Evolutionary conservation across 2,797 vertebrate species (phyloP).

Genomic region (Schizopygopsis pylzovi): DNA sequence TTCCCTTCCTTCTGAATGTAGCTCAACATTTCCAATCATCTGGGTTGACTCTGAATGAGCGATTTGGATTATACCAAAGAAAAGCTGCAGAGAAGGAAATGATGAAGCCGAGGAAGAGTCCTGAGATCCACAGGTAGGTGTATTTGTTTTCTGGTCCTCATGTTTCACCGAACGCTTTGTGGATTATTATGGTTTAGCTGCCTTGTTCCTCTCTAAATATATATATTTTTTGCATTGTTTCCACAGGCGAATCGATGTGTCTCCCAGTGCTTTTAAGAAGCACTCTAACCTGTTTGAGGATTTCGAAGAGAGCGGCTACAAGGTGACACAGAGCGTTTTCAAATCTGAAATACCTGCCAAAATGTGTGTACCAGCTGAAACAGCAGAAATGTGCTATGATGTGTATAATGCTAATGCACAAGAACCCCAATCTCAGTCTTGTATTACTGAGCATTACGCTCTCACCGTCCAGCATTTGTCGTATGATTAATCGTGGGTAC

Average conservation of each 20-base stretch:
- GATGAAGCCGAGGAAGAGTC: slow-evolving; percentile 95
- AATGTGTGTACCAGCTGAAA: slow-evolving; percentile 64
- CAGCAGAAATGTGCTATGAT: slow-evolving; percentile 94
- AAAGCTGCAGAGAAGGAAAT: slow-evolving; percentile 93
- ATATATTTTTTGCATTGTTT: slow-evolving; percentile 24
- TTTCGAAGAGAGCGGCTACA: slow-evolving; percentile 91
- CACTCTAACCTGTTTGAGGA: slow-evolving; percentile 97
- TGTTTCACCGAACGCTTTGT: not conserved
- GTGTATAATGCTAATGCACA: slow-evolving; percentile 97
- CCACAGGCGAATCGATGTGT: slow-evolving; percentile 98
- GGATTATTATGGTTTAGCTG: not conserved
- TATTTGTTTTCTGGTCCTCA: not conserved
- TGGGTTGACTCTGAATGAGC: slow-evolving; percentile 93
- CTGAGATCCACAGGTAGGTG: slow-evolving; percentile 96
- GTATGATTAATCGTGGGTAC: slow-evolving; percentile 98
- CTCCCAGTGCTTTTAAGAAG: slow-evolving; percentile 99
- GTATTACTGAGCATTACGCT: slow-evolving; percentile 74
- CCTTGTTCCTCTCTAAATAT: not conserved
- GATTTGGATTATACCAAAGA: slow-evolving; percentile 98
- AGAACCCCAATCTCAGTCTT: slow-evolving; percentile 94
- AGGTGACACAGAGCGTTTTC: slow-evolving; percentile 92
- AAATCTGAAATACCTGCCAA: slow-evolving; percentile 80
- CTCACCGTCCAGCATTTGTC: slow-evolving; percentile 85
- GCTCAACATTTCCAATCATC: slow-evolving; percentile 95
- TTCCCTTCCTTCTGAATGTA: slow-evolving; percentile 65